Conservation (phyloP, 1,140 invertebrate species). For the Oscheius sp. region DNA sequence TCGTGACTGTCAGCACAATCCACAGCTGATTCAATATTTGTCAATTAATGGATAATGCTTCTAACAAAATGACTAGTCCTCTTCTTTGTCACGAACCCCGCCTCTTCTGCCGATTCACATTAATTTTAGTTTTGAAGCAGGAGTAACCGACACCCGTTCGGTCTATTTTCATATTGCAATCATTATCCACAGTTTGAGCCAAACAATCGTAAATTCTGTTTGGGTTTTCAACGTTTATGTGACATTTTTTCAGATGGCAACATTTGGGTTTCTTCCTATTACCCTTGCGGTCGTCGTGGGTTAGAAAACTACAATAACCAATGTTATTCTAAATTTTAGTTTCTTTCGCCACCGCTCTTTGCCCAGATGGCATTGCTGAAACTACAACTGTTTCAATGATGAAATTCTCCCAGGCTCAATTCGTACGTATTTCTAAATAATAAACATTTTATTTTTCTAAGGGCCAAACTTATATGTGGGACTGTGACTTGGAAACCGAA, state of each 20-base stretch:
- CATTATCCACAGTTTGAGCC: no score
- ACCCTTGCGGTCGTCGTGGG: not conserved
- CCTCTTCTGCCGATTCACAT: not conserved
- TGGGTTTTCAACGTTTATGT: no score
- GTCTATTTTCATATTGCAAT: no score
- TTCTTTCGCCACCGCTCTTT: slow-evolving; percentile 6
- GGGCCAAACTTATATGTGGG: not conserved
- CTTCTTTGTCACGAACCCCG: not conserved
- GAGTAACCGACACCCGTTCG: no score
- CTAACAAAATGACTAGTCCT: not conserved
- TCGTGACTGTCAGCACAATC: not conserved
- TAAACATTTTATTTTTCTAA: not conserved
- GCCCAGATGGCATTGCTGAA: slow-evolving; percentile 18
- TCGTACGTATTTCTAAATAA: not conserved
- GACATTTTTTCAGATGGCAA: not conserved
- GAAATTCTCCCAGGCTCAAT: not conserved
- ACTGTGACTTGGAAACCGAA: slow-evolving; percentile 20
- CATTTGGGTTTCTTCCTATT: not conserved
- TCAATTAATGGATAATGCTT: not conserved
- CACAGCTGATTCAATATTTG: slow-evolving; percentile 7
- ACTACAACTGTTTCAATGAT: not conserved
- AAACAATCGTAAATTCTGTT: no score
- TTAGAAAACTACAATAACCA: no score
- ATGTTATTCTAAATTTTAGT: not conserved
- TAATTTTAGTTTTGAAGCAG: not conserved